Percentiles rank a stretch among this genome's conserved stretches.
These are phyloP conservation scores for Tragopan temminckii DNA, from an alignment of 2,797 vertebrate genomes.

Conservation along the genomic window DNA sequence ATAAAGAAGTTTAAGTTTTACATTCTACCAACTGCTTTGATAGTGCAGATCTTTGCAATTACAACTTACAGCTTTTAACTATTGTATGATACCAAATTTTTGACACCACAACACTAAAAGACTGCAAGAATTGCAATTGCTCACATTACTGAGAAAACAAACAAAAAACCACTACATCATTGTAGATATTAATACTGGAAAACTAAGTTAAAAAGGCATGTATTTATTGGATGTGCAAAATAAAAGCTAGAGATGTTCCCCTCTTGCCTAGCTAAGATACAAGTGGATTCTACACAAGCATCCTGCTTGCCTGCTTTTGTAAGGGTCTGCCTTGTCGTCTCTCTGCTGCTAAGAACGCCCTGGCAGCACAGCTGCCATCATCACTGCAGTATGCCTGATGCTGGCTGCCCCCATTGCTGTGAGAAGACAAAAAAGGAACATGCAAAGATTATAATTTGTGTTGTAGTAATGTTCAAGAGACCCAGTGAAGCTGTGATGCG, in stretches of 20 bases:
- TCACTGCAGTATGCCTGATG: fast-evolving
- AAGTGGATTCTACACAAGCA: neutral
- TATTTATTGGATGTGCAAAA: neutral
- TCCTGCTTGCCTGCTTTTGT: neutral
- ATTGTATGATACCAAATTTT: neutral
- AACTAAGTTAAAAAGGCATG: neutral
- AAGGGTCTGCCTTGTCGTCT: neutral
- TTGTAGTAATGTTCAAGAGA: neutral
- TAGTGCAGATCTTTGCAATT: neutral
- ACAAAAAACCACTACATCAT: neutral
- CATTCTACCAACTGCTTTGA: neutral
- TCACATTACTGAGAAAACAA: neutral
- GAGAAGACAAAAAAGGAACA: neutral
- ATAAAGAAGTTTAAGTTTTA: neutral
- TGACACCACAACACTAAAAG: neutral
- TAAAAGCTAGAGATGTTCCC: neutral
- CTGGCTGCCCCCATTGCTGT: neutral
- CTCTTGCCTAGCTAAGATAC: neutral
- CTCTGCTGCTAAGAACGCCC: neutral
- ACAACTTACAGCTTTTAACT: neutral
- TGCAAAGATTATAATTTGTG: neutral
- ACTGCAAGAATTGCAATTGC: neutral
- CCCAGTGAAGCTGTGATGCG: neutral
- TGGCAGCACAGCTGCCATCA: neutral
- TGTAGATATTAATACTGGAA: too few relatives aligned